A percentile compares a stretch with the other conserved stretches of the same genome.
Evolutionary conservation across 2,888 invertebrate species (phyloP).

Genomic region (Boloria selene): DNA sequence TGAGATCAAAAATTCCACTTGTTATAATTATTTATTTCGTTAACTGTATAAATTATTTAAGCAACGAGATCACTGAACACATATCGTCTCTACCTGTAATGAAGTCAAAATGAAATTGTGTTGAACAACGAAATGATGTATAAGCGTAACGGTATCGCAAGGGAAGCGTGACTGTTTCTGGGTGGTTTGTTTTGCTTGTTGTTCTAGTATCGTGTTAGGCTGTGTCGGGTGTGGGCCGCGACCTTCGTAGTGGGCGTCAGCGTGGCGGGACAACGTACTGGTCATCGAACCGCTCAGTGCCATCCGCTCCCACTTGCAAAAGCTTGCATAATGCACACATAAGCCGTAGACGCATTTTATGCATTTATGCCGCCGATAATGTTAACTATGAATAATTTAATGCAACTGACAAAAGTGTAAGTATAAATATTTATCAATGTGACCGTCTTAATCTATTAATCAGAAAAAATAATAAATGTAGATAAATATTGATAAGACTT

Average conservation of each 20-base stretch:
- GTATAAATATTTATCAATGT: constrained; percentile 37
- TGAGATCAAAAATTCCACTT: constrained; percentile 79
- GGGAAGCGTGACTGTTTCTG: constrained; percentile 21
- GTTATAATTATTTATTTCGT: constrained; percentile 54
- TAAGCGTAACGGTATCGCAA: constrained; percentile 35
- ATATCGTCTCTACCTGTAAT: constrained; percentile 78
- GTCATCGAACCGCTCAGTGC: constrained; percentile 79
- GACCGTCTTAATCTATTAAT: constrained; percentile 41
- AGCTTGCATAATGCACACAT: constrained; percentile 58
- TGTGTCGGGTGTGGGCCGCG: constrained; percentile 68
- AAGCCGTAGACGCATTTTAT: constrained; percentile 49
- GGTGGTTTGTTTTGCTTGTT: constrained; percentile 14
- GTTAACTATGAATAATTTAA: constrained; percentile 47
- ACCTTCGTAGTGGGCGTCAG: constrained; percentile 77
- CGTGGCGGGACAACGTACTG: constrained; percentile 77
- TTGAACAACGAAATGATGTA: constrained; percentile 47
- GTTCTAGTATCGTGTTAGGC: constrained; percentile 24
- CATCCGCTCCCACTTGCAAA: constrained; percentile 69
- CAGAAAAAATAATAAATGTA: constrained; percentile 48
- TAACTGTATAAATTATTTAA: constrained; percentile 66
- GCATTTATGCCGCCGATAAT: constrained; percentile 56
- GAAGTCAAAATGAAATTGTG: constrained; percentile 51
- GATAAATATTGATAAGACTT: constrained; percentile 60
- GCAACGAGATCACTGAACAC: constrained; percentile 76
- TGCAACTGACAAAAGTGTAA: constrained; percentile 35